Evolutionary conservation across 2,113 vertebrate genomes (phyloP).

Genomic region (Gallinago paraguaiae): DNA sequence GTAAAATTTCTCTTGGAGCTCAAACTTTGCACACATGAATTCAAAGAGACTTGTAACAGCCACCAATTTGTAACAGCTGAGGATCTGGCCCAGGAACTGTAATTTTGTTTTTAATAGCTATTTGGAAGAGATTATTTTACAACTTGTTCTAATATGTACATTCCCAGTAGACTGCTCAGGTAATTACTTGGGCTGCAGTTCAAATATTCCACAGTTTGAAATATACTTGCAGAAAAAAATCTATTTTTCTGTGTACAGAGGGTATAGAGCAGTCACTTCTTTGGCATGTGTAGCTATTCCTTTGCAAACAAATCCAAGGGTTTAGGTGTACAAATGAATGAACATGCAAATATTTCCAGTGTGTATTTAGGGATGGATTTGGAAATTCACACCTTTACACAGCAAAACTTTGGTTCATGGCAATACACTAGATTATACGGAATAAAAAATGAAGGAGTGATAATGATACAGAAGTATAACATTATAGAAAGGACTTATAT

Average conservation of each 20-base stretch:
- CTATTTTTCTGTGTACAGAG: slow-evolving; percentile 25
- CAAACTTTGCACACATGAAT: not conserved
- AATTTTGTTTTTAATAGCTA: slow-evolving; percentile 56
- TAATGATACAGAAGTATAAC: not conserved
- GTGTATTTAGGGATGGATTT: not conserved
- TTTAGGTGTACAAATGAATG: not conserved
- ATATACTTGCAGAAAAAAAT: slow-evolving; percentile 31
- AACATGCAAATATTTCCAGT: not conserved
- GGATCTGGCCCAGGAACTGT: slow-evolving; percentile 47
- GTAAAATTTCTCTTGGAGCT: slow-evolving; percentile 32
- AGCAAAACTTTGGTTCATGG: not conserved
- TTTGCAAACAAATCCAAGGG: not conserved
- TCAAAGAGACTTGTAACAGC: slow-evolving; percentile 17
- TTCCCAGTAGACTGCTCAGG: slow-evolving; percentile 53
- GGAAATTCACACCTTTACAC: not conserved
- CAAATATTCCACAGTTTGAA: slow-evolving; percentile 49
- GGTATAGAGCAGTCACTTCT: not conserved
- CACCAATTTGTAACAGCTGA: slow-evolving; percentile 61
- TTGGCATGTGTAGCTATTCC: not conserved
- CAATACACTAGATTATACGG: not conserved
- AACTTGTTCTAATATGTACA: slow-evolving; percentile 47
- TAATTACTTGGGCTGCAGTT: slow-evolving; percentile 55
- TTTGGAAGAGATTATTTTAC: slow-evolving; percentile 67
- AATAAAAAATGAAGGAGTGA: not conserved
- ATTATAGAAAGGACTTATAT: not conserved